phyloP scores from a whole-genome alignment of 1,140 invertebrate species.

The Calliphora vicina region DNA sequence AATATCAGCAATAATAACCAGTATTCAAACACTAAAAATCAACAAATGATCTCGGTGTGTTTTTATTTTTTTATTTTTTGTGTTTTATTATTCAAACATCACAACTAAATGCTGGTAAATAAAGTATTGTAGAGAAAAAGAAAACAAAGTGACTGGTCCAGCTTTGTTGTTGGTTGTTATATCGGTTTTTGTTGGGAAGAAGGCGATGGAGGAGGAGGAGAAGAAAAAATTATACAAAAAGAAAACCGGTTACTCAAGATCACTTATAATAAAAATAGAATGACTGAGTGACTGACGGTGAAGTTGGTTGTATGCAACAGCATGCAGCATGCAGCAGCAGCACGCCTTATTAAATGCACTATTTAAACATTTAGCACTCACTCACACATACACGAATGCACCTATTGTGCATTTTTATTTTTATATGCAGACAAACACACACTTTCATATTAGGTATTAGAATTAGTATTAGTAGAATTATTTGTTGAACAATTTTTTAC shows the following conservation, averaged over 20 bases:
- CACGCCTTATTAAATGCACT: constrained; percentile 20
- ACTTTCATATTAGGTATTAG: background rate
- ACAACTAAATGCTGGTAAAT: background rate
- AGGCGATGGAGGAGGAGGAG: too few relatives aligned
- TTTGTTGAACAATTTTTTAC: background rate
- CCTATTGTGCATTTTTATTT: background rate
- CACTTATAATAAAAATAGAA: constrained; percentile 22
- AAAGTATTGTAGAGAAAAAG: background rate
- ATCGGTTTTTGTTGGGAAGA: background rate
- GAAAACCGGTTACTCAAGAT: constrained; percentile 32
- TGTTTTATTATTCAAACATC: constrained; percentile 4
- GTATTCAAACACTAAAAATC: constrained; percentile 4
- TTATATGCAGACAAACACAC: background rate
- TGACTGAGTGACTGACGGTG: background rate
- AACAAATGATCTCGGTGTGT: background rate
- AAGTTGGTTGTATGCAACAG: background rate
- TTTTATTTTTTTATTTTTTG: background rate
- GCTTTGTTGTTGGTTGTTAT: background rate
- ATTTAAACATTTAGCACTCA: background rate
- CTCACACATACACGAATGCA: background rate
- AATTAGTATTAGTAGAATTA: background rate
- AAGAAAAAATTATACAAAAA: background rate
- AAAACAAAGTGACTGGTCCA: background rate
- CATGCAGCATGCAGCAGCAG: background rate
- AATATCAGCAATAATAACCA: background rate